Evolutionary conservation across 53 echinoderm and acorn worm genomes (phyloP).

Genomic region (Hippasteria phrygiana): DNA sequence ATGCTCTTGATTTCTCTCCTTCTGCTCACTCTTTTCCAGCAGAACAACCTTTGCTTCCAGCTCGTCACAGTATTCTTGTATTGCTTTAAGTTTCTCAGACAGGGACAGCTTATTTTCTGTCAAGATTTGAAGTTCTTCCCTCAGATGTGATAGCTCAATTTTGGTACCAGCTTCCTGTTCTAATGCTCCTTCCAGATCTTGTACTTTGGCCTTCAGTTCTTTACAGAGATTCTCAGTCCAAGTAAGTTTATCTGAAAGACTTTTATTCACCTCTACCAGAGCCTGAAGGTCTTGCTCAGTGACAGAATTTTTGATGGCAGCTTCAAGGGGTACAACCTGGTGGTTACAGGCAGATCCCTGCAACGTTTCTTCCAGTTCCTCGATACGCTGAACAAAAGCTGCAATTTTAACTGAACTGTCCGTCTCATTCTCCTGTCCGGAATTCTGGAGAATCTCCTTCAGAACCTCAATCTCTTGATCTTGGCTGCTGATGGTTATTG

Average conservation of each 20-base stretch:
- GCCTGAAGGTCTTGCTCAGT: conserved; percentile 1
- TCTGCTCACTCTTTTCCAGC: neutral
- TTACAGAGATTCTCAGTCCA: conserved; percentile 4
- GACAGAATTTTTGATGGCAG: neutral
- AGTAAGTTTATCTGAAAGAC: neutral
- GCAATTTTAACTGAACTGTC: conserved; percentile 16
- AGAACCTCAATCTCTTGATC: conserved; percentile 59
- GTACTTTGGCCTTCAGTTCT: neutral
- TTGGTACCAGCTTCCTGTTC: neutral
- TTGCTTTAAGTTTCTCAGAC: conserved; percentile 13
- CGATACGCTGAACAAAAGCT: conserved; percentile 47
- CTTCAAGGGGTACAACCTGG: neutral
- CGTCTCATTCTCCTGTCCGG: neutral
- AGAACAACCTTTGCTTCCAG: conserved; percentile 22
- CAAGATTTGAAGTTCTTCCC: conserved; percentile 12
- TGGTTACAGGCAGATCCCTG: neutral
- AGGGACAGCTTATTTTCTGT: conserved; percentile 4
- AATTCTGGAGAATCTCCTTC: conserved; percentile 25
- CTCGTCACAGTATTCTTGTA: conserved; percentile 4
- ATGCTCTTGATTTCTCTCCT: neutral
- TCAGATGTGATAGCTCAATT: neutral
- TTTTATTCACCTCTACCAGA: conserved; percentile 27
- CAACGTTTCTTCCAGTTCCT: conserved; percentile 34
- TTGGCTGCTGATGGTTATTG: conserved; percentile 2
- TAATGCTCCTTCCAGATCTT: neutral